Evolutionary conservation across 2,797 vertebrate genomes (phyloP).

Genomic region (Chloroceryle amazona): DNA sequence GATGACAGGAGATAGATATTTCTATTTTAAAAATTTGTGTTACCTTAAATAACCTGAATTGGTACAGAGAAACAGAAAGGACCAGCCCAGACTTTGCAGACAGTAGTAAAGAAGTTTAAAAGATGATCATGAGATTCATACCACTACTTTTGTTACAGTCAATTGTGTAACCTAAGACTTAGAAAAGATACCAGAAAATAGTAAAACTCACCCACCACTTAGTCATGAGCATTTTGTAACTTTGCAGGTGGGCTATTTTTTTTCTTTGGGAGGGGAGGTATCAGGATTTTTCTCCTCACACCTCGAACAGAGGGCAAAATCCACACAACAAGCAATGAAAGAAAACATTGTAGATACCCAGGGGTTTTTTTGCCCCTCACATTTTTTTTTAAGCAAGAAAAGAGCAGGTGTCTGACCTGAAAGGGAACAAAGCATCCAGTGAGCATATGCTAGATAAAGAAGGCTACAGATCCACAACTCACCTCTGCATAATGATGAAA

Average conservation of each 20-base stretch:
- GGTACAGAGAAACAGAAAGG: background rate
- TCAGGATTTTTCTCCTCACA: background rate
- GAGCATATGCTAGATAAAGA: background rate
- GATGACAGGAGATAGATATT: background rate
- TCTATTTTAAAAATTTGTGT: background rate
- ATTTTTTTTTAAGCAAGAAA: background rate
- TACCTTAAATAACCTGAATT: background rate
- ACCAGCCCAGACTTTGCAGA: background rate
- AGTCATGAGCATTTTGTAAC: background rate
- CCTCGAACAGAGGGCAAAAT: background rate
- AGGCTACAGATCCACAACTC: background rate
- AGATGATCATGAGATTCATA: background rate
- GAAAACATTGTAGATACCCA: background rate
- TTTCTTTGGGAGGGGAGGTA: background rate
- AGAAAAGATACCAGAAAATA: background rate
- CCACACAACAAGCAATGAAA: background rate
- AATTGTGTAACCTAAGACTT: background rate
- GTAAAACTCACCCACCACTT: background rate
- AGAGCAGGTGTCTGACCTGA: background rate
- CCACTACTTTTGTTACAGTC: background rate
- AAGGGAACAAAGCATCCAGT: background rate
- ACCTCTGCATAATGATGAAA: conserved; percentile 98
- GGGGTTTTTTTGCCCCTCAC: accelerated
- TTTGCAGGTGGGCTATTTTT: background rate
- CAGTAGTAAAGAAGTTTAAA: background rate